Base-by-base conservation (phyloP, 2,113 vertebrate genomes). In the Nothocercus nigrocapillus region DNA sequence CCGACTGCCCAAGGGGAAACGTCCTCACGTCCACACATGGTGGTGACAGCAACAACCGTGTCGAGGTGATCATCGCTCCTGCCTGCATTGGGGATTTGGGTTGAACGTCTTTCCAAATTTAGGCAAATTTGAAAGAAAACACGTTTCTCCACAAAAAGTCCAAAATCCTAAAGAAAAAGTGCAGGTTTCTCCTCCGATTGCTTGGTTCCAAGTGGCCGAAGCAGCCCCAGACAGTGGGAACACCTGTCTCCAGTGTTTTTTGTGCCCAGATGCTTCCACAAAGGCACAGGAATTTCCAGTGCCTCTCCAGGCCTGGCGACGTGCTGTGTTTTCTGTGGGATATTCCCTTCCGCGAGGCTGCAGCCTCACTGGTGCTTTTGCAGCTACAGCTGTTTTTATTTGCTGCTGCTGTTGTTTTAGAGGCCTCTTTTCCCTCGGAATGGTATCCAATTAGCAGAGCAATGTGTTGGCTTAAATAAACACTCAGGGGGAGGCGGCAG, bases 401-500 rank as follows among this genome's bases (percentile, higher is more conserved):
- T 97, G 98, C 97, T 27, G 9, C 90, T 42, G 51, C 91, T 83
- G 97, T 96, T 94, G 97, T 97, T 98, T 97, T 98, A 97, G 98
- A 97, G 97, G 97, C 96, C 97, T 96, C 68, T 98, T 98, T 98
- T 98, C 98, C 96, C 97, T 97, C 93, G 92, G 97, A 97, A 98
- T 96, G 97, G 97, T 96, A 97, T 96, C 97, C 98, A 98, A 98
- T 98, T 97, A 98, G 97, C 97, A 96, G 96, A 98, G 98, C 98
- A 97, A 97, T 96, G 98, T 96, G 97, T 96, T 96, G 98, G 97
- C 95, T 98, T 98, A 97, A 98, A 98, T 96, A 98, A 98, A 98
- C 97, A 97, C 96, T 93, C 10, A 3, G 72, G 89, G 85, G 94
- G 54, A 78, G 75, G 34, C 2, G 11, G 88, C 34, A 21, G 63